phyloP scores from a whole-genome alignment of 2,113 vertebrate genomes.

The Crotalus tigris region DNA sequence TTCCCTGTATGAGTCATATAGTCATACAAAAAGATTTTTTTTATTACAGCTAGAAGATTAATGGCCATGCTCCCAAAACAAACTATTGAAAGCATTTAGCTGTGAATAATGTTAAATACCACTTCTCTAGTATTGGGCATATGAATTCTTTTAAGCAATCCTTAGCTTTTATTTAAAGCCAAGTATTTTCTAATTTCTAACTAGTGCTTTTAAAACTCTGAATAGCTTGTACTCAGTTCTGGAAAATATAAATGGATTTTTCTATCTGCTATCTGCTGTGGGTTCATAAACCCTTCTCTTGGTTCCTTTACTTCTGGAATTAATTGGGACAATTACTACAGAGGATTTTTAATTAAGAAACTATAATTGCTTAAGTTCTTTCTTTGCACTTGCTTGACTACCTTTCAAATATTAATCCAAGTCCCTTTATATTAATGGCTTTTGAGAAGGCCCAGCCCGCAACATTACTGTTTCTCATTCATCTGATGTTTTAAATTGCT shows the following conservation, averaged over 20 bases:
- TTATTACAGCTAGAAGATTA: background rate
- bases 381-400: background rate
- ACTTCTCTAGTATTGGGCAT: background rate
- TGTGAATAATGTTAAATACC: background rate
- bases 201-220: background rate
- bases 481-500: background rate
- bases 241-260: background rate
- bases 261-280: background rate
- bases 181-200: background rate
- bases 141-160: slow-evolving; percentile 1
- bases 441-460: background rate
- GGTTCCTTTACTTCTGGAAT: background rate
- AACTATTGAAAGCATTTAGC: background rate
- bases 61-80: background rate
- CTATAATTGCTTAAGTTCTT: background rate
- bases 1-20: background rate
- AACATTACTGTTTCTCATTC: background rate
- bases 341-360: background rate
- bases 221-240: background rate
- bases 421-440: background rate
- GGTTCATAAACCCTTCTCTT: background rate
- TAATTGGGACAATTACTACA: background rate
- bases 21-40: background rate
- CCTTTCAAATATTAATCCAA: background rate
- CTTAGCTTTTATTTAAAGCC: background rate